Evolutionary conservation across 2,888 invertebrate genomes (phyloP).

Genomic region (Anthoptus insignis): DNA sequence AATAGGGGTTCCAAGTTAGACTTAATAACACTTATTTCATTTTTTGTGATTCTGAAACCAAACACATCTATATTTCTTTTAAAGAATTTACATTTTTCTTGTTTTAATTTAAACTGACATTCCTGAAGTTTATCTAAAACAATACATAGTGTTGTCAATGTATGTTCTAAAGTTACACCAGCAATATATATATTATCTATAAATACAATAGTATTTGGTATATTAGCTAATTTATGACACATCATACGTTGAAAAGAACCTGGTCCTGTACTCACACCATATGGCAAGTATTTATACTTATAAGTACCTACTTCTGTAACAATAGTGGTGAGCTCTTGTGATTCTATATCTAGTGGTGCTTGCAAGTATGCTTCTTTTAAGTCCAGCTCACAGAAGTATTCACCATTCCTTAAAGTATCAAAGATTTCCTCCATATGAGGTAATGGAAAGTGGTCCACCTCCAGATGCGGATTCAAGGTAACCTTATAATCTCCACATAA

Average conservation of each 20-base stretch:
- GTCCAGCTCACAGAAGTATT: slow-evolving; percentile 46
- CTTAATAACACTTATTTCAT: background rate
- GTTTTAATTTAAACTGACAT: background rate
- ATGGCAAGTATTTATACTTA: background rate
- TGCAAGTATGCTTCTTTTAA: slow-evolving; percentile 44
- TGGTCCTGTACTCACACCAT: background rate
- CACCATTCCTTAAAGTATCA: slow-evolving; percentile 20
- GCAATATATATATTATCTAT: background rate
- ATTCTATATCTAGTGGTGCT: slow-evolving; percentile 4
- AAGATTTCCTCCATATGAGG: slow-evolving; percentile 31
- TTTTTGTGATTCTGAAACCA: background rate
- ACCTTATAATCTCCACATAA: slow-evolving; percentile 50
- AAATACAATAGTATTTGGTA: background rate
- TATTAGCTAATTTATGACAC: background rate
- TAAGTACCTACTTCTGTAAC: background rate
- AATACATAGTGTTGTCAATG: background rate
- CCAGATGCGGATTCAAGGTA: slow-evolving; percentile 43
- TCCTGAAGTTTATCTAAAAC: background rate
- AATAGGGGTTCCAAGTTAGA: background rate
- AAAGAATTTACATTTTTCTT: background rate
- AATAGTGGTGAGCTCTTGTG: background rate
- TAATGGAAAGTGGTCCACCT: slow-evolving; percentile 29
- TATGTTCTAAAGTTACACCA: background rate
- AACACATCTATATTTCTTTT: background rate
- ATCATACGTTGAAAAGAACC: background rate